These are phyloP conservation scores for Cordilura impudica DNA, from an alignment of 2,888 invertebrate species.

Conservation along the genomic window DNA sequence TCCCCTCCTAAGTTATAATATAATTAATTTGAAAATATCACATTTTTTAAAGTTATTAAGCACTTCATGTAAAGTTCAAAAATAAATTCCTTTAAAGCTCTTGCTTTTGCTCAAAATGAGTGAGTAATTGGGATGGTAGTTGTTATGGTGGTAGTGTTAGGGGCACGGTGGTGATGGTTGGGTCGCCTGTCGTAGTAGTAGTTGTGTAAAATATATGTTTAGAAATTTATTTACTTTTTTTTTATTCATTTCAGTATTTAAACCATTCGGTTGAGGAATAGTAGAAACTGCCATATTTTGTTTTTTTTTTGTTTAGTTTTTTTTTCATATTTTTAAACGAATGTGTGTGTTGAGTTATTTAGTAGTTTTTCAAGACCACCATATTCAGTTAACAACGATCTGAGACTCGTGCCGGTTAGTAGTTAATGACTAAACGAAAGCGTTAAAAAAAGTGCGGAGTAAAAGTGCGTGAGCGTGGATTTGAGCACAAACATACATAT, in stretches of 20 bases:
- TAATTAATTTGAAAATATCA: no score
- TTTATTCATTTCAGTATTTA: constrained; percentile 36
- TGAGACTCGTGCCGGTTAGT: constrained; percentile 72
- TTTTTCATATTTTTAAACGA: constrained; percentile 30
- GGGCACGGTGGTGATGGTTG: constrained; percentile 14
- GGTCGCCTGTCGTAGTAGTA: constrained; percentile 30
- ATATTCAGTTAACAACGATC: constrained; percentile 74
- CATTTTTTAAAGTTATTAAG: no score
- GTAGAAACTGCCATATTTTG: constrained; percentile 12
- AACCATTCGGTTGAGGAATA: constrained; percentile 30
- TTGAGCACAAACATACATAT: not conserved
- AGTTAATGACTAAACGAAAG: not conserved
- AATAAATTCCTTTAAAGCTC: not conserved
- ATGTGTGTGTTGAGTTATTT: constrained; percentile 67
- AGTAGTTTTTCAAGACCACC: constrained; percentile 72
- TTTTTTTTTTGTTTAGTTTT: not conserved
- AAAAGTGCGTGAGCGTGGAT: not conserved
- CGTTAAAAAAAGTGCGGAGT: not conserved
- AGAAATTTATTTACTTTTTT: constrained; percentile 58
- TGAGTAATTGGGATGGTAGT: constrained; percentile 17
- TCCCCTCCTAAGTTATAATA: no score
- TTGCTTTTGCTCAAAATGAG: not conserved
- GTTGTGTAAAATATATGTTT: constrained; percentile 36
- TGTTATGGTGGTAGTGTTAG: not conserved
- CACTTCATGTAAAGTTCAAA: no score